Conservation (phyloP, 2,113 vertebrate species). For the Cyphomyrus plagiostoma region DNA sequence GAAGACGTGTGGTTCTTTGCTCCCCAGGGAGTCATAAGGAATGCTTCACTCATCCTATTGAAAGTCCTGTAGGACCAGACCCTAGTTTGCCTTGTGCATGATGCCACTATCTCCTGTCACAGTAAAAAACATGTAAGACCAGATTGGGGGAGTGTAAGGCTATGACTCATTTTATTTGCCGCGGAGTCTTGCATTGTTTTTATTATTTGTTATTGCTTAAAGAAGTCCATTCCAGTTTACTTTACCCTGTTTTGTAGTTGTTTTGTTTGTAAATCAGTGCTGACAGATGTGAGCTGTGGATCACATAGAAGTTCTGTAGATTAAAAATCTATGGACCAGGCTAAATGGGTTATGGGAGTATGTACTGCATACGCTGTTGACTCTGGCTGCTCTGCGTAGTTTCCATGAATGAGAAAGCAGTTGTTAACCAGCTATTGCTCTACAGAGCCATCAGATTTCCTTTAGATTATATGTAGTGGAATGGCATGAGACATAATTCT, state of each 20-base stretch:
- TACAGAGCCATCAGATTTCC: not conserved
- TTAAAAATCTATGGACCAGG: not conserved
- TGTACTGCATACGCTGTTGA: not conserved
- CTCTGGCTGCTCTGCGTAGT: not conserved
- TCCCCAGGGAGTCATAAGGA: not conserved
- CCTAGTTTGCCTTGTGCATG: not conserved
- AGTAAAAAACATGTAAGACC: not conserved
- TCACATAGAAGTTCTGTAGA: not conserved
- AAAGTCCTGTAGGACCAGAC: not conserved
- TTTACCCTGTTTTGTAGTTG: not conserved
- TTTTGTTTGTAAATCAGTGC: not conserved
- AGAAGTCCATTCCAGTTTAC: not conserved
- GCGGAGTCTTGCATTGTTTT: not conserved
- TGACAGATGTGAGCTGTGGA: not conserved
- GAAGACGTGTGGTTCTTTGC: not conserved
- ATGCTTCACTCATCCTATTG: not conserved
- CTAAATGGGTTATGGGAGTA: not conserved
- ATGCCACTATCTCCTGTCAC: not conserved
- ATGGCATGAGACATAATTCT: not conserved
- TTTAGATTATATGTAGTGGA: not conserved
- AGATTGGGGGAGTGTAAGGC: not conserved
- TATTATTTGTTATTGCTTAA: not conserved
- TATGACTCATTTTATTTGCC: not conserved
- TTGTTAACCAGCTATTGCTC: not conserved
- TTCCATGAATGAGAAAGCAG: not conserved